Base-by-base conservation (phyloP, 30 jellyfish, hydroid and myxozoan genomes). In the Pseudorhiza aurosa region DNA sequence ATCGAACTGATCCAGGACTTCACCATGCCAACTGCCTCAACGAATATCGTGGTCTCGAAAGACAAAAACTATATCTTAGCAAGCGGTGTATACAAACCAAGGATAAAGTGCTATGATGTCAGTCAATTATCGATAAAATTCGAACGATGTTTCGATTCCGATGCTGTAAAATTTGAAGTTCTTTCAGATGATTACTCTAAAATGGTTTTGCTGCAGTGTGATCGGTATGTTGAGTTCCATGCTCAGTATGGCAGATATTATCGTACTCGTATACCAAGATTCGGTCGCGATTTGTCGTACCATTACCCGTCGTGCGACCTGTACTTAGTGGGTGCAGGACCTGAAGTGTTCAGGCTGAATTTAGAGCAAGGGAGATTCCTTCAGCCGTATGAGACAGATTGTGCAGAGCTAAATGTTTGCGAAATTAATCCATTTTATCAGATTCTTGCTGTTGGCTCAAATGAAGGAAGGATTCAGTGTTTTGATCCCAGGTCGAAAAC, bases 1-100 rank as follows among this genome's bases (percentile, higher is more conserved):
- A 89, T 95, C 55, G 99, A 95, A 50, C 90, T 95, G 47, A 85
- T 95, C 31, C 99, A 95, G 50, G 99, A 85, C 55, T 95, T 95
- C 74, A 95, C 95, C 24, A 95, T 95, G 99, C 99, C 99, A 14
- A 89, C 98, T 19, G 96, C 98, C 5, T 84, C 98, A 4, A 85
- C 92, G 15, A 73, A 70, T 45, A 87, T 95, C 31, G 25, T 35
- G 21, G 97, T 87, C 1, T 68, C 98, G 17, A 89, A 89, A 29
- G 98, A 95, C 64, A 87, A 80, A 15, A 88, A 95, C 62, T 89
- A 90, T 44, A 72, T 95, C 29, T 42, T 95, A 28, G 95, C 97
- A 8, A 45, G 97, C 22, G 99, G 99, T 72, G 97, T 85, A 12
- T 89, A 89, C 65, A 88, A 89, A 65, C 99, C 99, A 55, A 72